Conservation (phyloP, 1,140 invertebrate genomes). For the Papilio machaon region DNA sequence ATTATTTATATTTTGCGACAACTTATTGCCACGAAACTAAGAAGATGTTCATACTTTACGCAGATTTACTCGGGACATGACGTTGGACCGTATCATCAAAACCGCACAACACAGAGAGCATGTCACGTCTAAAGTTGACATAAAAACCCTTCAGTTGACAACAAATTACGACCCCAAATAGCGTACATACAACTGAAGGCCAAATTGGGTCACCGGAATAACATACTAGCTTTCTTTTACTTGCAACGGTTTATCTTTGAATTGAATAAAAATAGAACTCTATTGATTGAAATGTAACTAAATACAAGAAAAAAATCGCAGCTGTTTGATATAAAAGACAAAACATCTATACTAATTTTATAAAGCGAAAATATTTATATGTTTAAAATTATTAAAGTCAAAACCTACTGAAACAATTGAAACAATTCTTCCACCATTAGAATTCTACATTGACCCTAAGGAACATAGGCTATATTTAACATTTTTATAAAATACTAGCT, state of each 20-base stretch:
- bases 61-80: neutral
- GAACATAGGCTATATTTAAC: too few species aligned
- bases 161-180: constrained; percentile 32
- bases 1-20: too few species aligned
- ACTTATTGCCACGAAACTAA: neutral
- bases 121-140: constrained; percentile 35
- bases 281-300: neutral
- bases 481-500: too few species aligned
- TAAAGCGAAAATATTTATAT: too few species aligned
- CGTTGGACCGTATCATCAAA: neutral
- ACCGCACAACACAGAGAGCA: neutral
- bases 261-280: neutral
- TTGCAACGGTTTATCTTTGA: neutral
- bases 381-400: too few species aligned
- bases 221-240: constrained; percentile 14
- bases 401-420: too few species aligned
- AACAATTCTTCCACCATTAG: too few species aligned
- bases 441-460: too few species aligned
- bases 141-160: constrained; percentile 37
- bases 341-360: too few species aligned
- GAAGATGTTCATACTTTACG: neutral
- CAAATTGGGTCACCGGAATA: constrained; percentile 37
- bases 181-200: constrained; percentile 30
- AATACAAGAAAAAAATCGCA: too few species aligned
- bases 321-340: too few species aligned